Base-by-base conservation (phyloP, 2,113 vertebrate genomes). In the Okapia johnstoni region DNA sequence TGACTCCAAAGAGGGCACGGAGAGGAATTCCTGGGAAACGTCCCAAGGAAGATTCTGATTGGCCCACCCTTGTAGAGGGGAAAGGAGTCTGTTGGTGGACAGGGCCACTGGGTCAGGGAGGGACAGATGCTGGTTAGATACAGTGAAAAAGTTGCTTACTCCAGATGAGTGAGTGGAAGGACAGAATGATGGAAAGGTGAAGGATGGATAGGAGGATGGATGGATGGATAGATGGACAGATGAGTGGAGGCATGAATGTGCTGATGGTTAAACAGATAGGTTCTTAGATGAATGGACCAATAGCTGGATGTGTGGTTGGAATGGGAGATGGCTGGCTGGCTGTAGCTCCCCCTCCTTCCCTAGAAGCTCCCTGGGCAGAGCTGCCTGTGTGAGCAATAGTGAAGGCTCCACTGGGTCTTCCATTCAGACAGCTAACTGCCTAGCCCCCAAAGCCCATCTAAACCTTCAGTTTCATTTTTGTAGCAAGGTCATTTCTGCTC, bases 161-260 rank as follows among this genome's bases (percentile, higher is more conserved):
- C 23, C 15, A 48, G 28, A 30, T 40, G 54, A 50, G 40, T 33
- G 28, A 52, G 52, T 11, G 2, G 46, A 46, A 77, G 76, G 14
- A 73, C 17, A 30, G 58, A 52, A 36, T 16, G 86, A 14, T 30
- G 40, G 43, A 21, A 14, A 33, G 70, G 12, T 2, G 19, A 36
- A 19, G 43, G 61, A 23, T 2, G 36, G 43, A 6, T 36, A 1
- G 14, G 6, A 2, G 3, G 43, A 5, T 12, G 46, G 28, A 25
- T 25, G 55, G 26, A 10, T 43, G 19, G 43, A 21, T 1, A 8
- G 26, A 15, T 33, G n/a, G 21, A 30, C 10, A 30, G 63, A 17
- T 40, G 25, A 16, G 10, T 25, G 54, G 52, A 48, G 61, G 77
- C 26, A 14, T 46, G 43, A 58, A 28, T 3, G 46, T 58, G 17